These are phyloP conservation scores for Megaceryle maxima DNA, from an alignment of 2,113 vertebrate species.

Conservation along the genomic window DNA sequence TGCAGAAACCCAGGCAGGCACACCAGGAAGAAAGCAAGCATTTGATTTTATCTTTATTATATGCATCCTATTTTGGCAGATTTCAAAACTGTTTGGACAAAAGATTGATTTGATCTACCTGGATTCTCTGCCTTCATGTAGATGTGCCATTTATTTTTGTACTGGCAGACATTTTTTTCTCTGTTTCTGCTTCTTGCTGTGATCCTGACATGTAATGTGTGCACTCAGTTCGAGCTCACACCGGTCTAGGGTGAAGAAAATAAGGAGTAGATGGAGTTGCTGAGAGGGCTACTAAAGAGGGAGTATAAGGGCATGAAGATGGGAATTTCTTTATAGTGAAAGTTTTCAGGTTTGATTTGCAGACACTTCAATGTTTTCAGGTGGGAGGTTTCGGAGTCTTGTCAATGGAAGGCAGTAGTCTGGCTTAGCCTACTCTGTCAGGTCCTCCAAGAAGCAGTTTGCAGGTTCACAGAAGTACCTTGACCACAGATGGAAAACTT, in stretches of 20 bases:
- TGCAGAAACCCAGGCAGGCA: neutral
- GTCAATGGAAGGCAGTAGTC: neutral
- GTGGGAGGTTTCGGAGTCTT: neutral
- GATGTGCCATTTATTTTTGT: neutral
- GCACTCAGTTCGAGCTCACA: neutral
- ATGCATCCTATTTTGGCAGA: neutral
- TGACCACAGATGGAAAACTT: neutral
- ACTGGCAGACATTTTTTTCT: neutral
- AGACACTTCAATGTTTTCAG: neutral
- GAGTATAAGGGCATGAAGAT: neutral
- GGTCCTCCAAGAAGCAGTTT: neutral
- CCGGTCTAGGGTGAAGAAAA: neutral
- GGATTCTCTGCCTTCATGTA: neutral
- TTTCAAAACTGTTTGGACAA: neutral
- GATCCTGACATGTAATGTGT: neutral
- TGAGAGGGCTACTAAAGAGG: neutral
- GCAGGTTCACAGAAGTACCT: neutral
- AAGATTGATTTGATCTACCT: neutral
- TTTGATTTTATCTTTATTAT: neutral
- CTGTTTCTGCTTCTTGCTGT: neutral
- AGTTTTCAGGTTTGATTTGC: neutral
- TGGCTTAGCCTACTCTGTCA: neutral
- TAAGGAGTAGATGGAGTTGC: neutral
- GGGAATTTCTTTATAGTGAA: neutral
- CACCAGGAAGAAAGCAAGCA: neutral